Conservation (phyloP, 2,797 vertebrate genomes). For the Anniella stebbinsi region DNA sequence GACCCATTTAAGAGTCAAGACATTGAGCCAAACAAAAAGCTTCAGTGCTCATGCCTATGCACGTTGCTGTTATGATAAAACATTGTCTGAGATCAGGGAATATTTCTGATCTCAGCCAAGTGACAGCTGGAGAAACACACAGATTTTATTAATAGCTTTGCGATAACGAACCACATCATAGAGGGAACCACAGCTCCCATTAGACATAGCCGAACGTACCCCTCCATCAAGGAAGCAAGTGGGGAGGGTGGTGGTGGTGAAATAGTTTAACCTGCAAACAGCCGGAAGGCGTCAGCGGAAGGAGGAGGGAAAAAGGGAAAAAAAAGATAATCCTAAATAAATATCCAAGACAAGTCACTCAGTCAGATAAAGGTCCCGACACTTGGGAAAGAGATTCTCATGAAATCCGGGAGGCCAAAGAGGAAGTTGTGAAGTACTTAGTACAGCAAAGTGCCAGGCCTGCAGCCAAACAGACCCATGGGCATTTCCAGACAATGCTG, state of each 20-base stretch:
- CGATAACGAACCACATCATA: neutral
- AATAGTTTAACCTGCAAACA: slow-evolving; percentile 3
- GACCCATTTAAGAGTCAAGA: neutral
- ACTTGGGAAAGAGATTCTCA: neutral
- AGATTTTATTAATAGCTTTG: neutral
- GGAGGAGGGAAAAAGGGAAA: rapidly evolving
- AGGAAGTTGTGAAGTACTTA: neutral
- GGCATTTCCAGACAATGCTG: neutral
- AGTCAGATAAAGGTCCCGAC: slow-evolving; percentile 1
- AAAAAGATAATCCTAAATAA: slow-evolving; percentile 27
- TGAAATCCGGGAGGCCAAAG: neutral
- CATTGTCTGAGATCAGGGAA: rapidly evolving
- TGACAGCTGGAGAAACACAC: slow-evolving; percentile 4
- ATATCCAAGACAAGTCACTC: slow-evolving; percentile 13
- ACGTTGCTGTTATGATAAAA: neutral
- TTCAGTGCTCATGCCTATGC: neutral
- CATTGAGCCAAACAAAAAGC: neutral
- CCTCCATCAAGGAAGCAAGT: slow-evolving; percentile 26
- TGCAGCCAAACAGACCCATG: neutral
- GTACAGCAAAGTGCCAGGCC: neutral
- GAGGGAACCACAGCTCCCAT: neutral
- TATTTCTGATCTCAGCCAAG: slow-evolving; percentile 8
- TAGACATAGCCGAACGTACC: rapidly evolving
- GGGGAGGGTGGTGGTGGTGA: too few relatives aligned
- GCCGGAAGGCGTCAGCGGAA: neutral